Evolutionary conservation across 1,140 invertebrate genomes (phyloP).

Genomic region (Melitaea cinxia): DNA sequence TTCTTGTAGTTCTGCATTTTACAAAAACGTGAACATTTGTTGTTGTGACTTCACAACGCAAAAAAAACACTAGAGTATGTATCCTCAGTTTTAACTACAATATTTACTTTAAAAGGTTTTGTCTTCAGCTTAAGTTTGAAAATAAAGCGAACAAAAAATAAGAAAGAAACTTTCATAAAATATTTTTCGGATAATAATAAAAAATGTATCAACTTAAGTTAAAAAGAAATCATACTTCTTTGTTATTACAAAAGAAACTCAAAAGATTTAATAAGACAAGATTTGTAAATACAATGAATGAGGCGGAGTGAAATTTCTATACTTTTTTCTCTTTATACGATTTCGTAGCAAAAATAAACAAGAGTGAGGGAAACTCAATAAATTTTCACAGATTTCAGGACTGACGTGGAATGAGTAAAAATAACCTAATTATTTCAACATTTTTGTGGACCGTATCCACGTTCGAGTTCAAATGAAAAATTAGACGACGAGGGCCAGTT

Average conservation of each 20-base stretch:
- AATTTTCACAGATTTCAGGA: slow-evolving; percentile 15
- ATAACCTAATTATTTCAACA: slow-evolving; percentile 25
- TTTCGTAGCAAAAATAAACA: slow-evolving; percentile 13
- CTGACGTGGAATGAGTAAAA: slow-evolving; percentile 18
- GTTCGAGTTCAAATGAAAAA: slow-evolving; percentile 34
- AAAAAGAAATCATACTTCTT: not conserved
- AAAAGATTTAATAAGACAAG: not conserved
- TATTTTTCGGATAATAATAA: not conserved
- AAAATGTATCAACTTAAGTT: not conserved
- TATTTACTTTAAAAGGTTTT: not conserved
- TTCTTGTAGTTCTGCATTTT: no score
- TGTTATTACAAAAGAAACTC: not conserved
- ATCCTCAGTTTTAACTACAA: not conserved
- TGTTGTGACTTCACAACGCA: not conserved
- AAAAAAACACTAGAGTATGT: not conserved
- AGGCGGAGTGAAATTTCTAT: not conserved
- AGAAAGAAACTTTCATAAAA: not conserved
- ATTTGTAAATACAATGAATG: slow-evolving; percentile 1
- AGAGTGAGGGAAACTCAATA: slow-evolving; percentile 13
- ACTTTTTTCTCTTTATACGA: slow-evolving; percentile 11
- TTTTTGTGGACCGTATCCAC: slow-evolving; percentile 24
- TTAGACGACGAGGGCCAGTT: slow-evolving; percentile 37
- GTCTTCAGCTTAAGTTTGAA: not conserved
- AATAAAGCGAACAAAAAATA: not conserved
- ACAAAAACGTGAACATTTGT: not conserved